Percentiles rank a stretch among this genome's conserved stretches.
These are phyloP conservation scores for Porphyrio hochstetteri DNA, from an alignment of 2,113 vertebrate species.

Conservation along the genomic window DNA sequence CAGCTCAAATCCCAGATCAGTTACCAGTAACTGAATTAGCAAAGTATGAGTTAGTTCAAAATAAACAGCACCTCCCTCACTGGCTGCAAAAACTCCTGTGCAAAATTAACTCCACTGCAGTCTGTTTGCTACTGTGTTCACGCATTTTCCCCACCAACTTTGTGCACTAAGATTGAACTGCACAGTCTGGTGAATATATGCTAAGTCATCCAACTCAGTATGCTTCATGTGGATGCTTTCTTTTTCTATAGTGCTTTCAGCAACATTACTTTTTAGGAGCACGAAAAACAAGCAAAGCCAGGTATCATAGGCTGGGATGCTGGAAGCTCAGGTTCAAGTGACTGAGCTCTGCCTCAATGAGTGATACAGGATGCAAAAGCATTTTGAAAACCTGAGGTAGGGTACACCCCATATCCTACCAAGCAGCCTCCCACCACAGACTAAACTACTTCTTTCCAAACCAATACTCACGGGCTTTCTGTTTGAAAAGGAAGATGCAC, in stretches of 20 bases:
- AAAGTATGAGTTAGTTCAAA: slow-evolving; percentile 7
- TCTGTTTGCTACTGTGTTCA: neutral
- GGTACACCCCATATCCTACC: no score
- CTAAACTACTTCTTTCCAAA: neutral
- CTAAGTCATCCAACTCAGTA: neutral
- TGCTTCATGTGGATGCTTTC: neutral
- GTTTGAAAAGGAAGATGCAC: neutral
- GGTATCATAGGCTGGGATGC: neutral
- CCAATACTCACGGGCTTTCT: rapidly evolving
- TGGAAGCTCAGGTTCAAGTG: neutral
- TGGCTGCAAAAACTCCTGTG: neutral
- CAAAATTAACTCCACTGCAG: neutral
- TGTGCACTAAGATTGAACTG: neutral
- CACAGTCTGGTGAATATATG: neutral
- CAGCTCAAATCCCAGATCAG: neutral
- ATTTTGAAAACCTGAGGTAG: neutral
- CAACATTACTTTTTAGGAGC: neutral
- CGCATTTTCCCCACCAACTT: neutral
- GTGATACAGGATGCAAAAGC: neutral
- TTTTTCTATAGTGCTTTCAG: neutral
- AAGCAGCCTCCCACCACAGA: neutral
- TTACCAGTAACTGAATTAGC: slow-evolving; percentile 5
- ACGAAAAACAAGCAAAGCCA: neutral
- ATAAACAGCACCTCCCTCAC: neutral
- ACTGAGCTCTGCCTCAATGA: neutral